Conservation (phyloP, 1,140 invertebrate species). For the Drosophila setifemur region DNA sequence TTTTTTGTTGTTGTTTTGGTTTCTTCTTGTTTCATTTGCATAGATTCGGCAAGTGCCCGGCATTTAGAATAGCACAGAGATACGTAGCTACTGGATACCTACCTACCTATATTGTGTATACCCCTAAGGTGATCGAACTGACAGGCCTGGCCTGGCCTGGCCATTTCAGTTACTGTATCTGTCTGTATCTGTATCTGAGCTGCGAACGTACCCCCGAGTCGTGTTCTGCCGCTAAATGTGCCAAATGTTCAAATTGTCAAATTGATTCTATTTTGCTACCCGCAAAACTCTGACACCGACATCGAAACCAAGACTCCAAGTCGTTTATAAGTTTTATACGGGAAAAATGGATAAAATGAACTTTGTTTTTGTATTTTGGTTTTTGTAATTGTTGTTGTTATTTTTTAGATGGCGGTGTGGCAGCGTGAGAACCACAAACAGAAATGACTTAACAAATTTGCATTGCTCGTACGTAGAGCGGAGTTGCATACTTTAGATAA, state of each 20-base stretch:
- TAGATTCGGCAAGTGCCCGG: slow-evolving; percentile 68
- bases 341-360: slow-evolving; percentile 41
- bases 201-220: slow-evolving; percentile 44
- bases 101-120: neutral
- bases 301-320: slow-evolving; percentile 41
- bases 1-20: slow-evolving; percentile 8
- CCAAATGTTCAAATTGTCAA: slow-evolving; percentile 72
- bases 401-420: slow-evolving; percentile 38
- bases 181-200: slow-evolving; percentile 7
- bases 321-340: slow-evolving; percentile 17
- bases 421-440: slow-evolving; percentile 78
- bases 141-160: neutral
- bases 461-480: slow-evolving; percentile 44
- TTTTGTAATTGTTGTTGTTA: neutral
- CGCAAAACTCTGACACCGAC: slow-evolving; percentile 30
- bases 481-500: slow-evolving; percentile 75
- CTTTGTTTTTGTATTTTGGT: too few relatives aligned
- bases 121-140: slow-evolving; percentile 40
- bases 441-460: slow-evolving; percentile 80
- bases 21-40: slow-evolving; percentile 67
- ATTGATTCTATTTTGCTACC: slow-evolving; percentile 49
- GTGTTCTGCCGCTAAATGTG: slow-evolving; percentile 62
- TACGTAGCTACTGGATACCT: slow-evolving; percentile 21
- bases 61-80: slow-evolving; percentile 60
- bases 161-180: slow-evolving; percentile 34